Base-by-base conservation (phyloP, 2,888 invertebrate species). In the Dolomedes plantarius region DNA sequence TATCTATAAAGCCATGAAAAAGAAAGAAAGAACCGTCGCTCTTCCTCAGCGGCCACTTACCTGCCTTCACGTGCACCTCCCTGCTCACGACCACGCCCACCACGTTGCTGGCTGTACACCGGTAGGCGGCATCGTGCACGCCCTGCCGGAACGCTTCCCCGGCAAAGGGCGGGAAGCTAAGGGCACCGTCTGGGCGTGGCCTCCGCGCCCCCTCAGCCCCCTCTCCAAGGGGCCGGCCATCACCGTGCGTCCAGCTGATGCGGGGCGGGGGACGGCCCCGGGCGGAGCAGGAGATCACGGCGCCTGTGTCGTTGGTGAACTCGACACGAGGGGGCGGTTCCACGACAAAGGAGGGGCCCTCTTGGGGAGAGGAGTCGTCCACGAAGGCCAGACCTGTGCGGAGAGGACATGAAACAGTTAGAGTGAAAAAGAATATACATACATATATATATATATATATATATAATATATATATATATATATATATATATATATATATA, bases 51-150 rank as follows among this genome's bases (percentile, higher is more conserved):
- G n/a, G n/a, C n/a, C n/a, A 50, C 77, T 73, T n/a, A 85, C 83
- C 77, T 23, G 83, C 83, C 78, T 85, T 85, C 0, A 85, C 77
- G 7, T 73, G 83, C 5, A 85, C 83, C 41, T 85, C 83, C 31
- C 83, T 29, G 19, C 83, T 85, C 16, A 85, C 64, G 29, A 85
- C 56, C n/a, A 67, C 73, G 0, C 83, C 83, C 0, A 67, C 31
- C 0, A 56, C 41, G 36, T 85, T 85, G 0, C 56, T 68, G 11
- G 83, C 83, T 0, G 46, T 67, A 7, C 83, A 85, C 50, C 77
- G 72, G 41, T 85, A 85, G 0, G 67, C 73, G 0, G 83, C 83
- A 62, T 85, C 83, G 31, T 85, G 83, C 0, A 85, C 83, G 7
- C 83, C 83, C 46, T 85, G 83, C 19, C 83, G 19, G 39, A 77